Evolutionary conservation across 2,888 invertebrate species (phyloP), one percentile per base, ranked within the genome.

Genomic region (Archips crataeganus): DNA sequence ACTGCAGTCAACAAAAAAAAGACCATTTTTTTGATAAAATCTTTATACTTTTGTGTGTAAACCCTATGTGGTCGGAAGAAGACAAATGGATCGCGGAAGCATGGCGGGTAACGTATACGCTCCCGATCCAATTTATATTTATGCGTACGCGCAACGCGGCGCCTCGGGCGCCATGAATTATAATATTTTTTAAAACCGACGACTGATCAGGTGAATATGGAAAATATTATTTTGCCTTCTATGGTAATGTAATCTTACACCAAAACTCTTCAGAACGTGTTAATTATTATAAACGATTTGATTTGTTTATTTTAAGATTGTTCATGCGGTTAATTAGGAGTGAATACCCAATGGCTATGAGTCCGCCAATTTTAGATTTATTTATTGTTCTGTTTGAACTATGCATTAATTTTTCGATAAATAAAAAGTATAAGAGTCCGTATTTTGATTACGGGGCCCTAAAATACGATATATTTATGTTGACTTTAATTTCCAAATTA

Each of bases 31-130:
- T 4, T 39, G 5, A 39, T 5, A 4, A 4, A 39, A 4, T 6
- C 39, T 39, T 39, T 5, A 39, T 39, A 39, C 39, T 39, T 39
- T 39, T 34, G 49, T 6, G 72, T 78, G 80, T 6, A 80, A 87
- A 73, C 88, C 89, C 85, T 86, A 76, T 10, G 79, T 79, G 76
- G 72, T 74, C 70, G 81, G 87, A 89, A 82, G 84, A 88, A 89
- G 90, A 92, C 85, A 86, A 87, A 90, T 88, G 85, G 79, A 77
- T 83, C 87, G 86, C 90, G 90, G 91, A 91, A 92, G 88, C 85
- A 79, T 82, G 74, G 80, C 54, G 47, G 49, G 75, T 75, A 79
- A 80, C 80, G 79, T 83, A 85, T 89, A 84, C 85, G 83, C 80
- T 79, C 78, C 77, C 76, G 77, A 78, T 81, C 80, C 87, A 87